These are phyloP conservation scores for Euthynnus affinis DNA, from an alignment of 2,797 vertebrate species.

Conservation along the genomic window DNA sequence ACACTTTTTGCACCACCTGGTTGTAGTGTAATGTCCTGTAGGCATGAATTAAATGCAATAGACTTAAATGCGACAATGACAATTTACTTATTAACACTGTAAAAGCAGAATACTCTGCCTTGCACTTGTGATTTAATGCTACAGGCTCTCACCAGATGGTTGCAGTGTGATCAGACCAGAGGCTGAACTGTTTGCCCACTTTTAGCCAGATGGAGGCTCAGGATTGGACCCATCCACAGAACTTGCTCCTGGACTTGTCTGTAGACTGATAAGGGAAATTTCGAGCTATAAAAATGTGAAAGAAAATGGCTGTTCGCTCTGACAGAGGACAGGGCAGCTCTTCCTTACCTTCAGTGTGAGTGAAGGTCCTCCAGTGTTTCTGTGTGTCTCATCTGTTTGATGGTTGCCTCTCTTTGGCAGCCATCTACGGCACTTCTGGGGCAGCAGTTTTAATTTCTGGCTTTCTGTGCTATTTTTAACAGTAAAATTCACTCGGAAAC, in stretches of 20 bases:
- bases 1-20: slow-evolving; percentile 69
- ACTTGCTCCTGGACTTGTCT: slow-evolving; percentile 51
- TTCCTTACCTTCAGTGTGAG: slow-evolving; percentile 2
- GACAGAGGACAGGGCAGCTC: slow-evolving; percentile 19
- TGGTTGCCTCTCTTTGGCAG: slow-evolving; percentile 3
- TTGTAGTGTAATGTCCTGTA: slow-evolving; percentile 46
- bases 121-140: slow-evolving; percentile 40
- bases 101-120: slow-evolving; percentile 48
- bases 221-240: slow-evolving; percentile 65
- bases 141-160: slow-evolving; percentile 73
- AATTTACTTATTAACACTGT: slow-evolving; percentile 53
- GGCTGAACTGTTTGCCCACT: slow-evolving; percentile 64
- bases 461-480: slow-evolving; percentile 5
- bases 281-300: slow-evolving; percentile 48
- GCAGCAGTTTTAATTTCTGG: slow-evolving; percentile 15
- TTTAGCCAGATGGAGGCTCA: slow-evolving; percentile 74
- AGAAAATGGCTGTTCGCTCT: slow-evolving; percentile 32
- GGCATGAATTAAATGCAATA: slow-evolving; percentile 54
- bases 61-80: slow-evolving; percentile 49
- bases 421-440: slow-evolving; percentile 26
- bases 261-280: slow-evolving; percentile 48
- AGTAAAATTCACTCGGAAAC: background rate
- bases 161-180: slow-evolving; percentile 71
- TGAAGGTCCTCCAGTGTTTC: slow-evolving; percentile 34
- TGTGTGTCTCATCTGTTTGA: slow-evolving; percentile 39